Evolutionary conservation across 2,797 vertebrate species (phyloP).

Genomic region (Poeciliopsis turneri): DNA sequence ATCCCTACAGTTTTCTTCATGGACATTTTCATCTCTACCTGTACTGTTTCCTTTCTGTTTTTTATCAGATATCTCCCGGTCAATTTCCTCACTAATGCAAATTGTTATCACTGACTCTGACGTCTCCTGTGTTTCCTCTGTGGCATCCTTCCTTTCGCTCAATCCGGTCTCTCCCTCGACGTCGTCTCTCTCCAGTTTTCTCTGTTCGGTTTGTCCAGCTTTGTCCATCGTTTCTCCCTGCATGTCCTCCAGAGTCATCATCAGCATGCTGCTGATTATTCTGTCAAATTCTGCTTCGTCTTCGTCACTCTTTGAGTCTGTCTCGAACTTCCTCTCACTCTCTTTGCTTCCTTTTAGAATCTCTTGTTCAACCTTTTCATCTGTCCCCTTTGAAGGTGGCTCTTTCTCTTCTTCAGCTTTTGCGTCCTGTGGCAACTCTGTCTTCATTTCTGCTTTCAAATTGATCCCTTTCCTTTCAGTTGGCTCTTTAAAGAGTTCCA

Average conservation of each 20-base stretch:
- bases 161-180: not conserved
- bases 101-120: slow-evolving; percentile 2
- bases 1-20: not conserved
- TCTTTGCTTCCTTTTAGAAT: slow-evolving; percentile 9
- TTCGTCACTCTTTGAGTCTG: slow-evolving; percentile 38
- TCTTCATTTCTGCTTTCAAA: not conserved
- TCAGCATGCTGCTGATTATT: slow-evolving; percentile 73
- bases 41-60: not conserved
- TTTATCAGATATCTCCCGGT: not conserved
- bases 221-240: slow-evolving; percentile 24
- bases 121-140: slow-evolving; percentile 14
- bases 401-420: slow-evolving; percentile 15
- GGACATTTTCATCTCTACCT: slow-evolving; percentile 4
- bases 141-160: not conserved
- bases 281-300: slow-evolving; percentile 63
- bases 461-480: not conserved
- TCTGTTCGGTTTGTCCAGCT: too few relatives aligned
- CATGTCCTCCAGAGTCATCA: slow-evolving; percentile 66
- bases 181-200: slow-evolving; percentile 2
- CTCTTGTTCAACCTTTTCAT: slow-evolving; percentile 8
- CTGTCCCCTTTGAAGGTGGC: slow-evolving; percentile 15
- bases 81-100: not conserved
- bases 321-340: slow-evolving; percentile 14
- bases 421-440: not conserved
- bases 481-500: slow-evolving; percentile 9